Percentiles rank a stretch among this genome's conserved stretches.
phyloP scores from a whole-genome alignment of 2,797 vertebrate species.

The Dendrocincla fuliginosa region DNA sequence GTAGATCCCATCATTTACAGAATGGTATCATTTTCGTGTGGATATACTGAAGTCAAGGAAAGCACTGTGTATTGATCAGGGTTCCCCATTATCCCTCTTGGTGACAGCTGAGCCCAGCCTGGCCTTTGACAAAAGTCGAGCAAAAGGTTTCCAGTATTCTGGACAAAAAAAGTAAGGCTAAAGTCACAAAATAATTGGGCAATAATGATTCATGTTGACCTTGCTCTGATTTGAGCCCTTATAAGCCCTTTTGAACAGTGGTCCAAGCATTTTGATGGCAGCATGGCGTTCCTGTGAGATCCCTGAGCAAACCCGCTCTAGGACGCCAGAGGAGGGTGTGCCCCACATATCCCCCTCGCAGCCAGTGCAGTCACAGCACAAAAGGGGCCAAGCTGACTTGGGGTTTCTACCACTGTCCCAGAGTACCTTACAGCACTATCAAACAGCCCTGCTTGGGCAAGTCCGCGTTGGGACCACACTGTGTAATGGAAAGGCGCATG shows the following conservation, averaged over 20 bases:
- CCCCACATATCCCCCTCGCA: rapidly evolving
- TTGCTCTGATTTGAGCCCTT: background rate
- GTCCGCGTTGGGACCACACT: rapidly evolving
- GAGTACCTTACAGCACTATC: background rate
- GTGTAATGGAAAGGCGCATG: background rate
- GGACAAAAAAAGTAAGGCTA: background rate
- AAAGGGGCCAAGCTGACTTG: background rate
- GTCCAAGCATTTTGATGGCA: background rate
- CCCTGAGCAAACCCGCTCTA: rapidly evolving
- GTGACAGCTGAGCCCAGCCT: background rate
- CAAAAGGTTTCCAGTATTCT: background rate
- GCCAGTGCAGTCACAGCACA: background rate
- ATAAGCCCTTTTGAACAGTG: background rate
- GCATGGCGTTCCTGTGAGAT: background rate
- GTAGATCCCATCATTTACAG: background rate
- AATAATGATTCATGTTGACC: background rate
- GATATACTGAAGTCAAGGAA: background rate
- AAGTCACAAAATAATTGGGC: background rate
- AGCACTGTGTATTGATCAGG: background rate
- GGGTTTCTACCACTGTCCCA: background rate
- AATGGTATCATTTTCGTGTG: background rate
- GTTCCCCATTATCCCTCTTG: background rate
- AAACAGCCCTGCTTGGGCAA: background rate
- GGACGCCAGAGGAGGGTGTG: background rate
- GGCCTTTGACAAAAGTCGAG: background rate